Evolutionary conservation across 2,888 invertebrate species (phyloP), one percentile per base, ranked within the genome.

Genomic region (Nebria brevicollis): DNA sequence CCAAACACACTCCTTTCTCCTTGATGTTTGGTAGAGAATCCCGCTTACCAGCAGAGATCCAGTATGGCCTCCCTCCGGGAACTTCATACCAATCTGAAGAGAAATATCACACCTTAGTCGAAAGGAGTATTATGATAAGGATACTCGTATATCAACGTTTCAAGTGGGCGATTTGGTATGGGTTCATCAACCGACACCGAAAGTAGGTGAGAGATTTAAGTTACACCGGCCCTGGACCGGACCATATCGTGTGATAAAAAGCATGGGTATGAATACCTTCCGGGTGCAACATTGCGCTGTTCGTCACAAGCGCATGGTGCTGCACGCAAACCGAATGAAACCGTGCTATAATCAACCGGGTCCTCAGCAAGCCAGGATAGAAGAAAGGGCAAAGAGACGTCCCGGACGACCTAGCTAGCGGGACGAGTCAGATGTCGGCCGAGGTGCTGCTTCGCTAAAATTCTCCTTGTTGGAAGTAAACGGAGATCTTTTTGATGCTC

Each of bases 401-500:
- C 43, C 43, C 1, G 43, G 43, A 2, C 54, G 75, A 15, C 42
- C 54, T 3, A 43, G 75, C 1, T 8, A 42, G 5, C 4, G 43
- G 13, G 25, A 25, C 3, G 54, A 54, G 6, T 7, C 10, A 13
- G 20, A 72, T 6, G 15, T 73, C 13, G 26, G 15, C 15, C 15
- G 73, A 8, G n/a, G 25, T 25, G 8, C 66, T 20, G 1, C 66
- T 6, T 7, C 7, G 11, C 0, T 13, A 7, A 66, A n/a, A 66
- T 66, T 25, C 15, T 25, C 15, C 7, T 25, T 66, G 7, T 7
- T 13, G 0, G 66, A 66, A 6, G 7, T 66, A 43, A 43, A 10
- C 11, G 90, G 90, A 0, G 90, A 90, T 87, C 86, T 89, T 68
- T 92, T 87, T 87, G 83, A 86, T 20, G 89, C 89, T 0, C 88